These are phyloP conservation scores for Drosophila prostipennis DNA, from an alignment of 2,888 invertebrate species.

Conservation along the genomic window DNA sequence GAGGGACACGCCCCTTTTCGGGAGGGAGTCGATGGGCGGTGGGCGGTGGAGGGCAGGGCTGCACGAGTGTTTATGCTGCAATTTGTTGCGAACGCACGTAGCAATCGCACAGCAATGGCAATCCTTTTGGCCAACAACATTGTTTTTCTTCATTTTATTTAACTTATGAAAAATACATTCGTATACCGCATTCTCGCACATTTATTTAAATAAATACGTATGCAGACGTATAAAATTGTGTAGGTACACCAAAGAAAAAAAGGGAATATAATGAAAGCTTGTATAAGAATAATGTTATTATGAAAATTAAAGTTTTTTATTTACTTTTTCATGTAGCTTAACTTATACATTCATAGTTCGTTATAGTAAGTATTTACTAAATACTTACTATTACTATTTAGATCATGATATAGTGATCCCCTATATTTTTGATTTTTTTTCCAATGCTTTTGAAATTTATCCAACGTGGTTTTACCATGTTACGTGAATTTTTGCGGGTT, in stretches of 20 bases:
- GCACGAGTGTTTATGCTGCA: conserved; percentile 42
- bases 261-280: no score
- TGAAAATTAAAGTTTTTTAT: no score
- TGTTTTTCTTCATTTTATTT: conserved; percentile 36
- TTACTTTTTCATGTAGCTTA: no score
- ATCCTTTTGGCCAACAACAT: conserved; percentile 38
- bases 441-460: background rate
- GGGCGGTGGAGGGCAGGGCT: background rate
- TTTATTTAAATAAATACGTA: conserved; percentile 3
- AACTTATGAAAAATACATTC: conserved; percentile 39
- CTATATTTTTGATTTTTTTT: background rate
- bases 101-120: conserved; percentile 29
- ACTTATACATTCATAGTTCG: no score
- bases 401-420: no score
- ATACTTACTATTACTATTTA: no score
- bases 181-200: conserved; percentile 1
- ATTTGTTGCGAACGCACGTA: conserved; percentile 51
- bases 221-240: background rate
- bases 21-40: background rate
- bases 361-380: no score
- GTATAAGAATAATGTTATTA: no score
- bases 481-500: conserved; percentile 6
- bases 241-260: background rate
- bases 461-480: conserved; percentile 11
- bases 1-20: conserved; percentile 2